Percentiles rank a stretch among this genome's conserved stretches.
Evolutionary conservation across 2,797 vertebrate genomes (phyloP).

Genomic region (Liparis tanakae): DNA sequence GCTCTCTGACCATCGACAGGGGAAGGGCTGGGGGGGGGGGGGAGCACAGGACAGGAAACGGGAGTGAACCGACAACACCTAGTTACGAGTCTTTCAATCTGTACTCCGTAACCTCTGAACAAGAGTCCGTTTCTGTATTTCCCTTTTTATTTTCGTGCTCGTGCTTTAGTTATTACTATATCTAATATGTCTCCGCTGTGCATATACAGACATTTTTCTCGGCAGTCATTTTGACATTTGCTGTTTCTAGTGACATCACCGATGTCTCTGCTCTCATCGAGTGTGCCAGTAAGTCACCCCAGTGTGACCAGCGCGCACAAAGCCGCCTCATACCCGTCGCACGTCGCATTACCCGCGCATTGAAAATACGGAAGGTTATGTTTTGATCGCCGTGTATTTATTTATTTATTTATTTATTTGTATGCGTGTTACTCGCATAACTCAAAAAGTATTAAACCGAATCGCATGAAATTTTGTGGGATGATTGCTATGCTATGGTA

Average conservation of each 20-base stretch:
- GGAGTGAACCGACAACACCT: neutral
- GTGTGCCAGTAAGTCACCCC: neutral
- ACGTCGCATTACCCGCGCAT: no score
- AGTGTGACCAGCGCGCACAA: neutral
- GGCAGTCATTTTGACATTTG: neutral
- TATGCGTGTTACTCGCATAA: no score
- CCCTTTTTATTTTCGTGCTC: neutral
- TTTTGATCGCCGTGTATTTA: no score
- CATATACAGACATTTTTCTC: neutral
- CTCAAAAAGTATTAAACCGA: no score
- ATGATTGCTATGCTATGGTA: no score
- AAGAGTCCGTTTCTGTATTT: neutral
- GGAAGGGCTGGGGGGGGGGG: conserved; percentile 75
- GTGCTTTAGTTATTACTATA: no score
- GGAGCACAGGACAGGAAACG: neutral
- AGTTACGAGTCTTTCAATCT: neutral
- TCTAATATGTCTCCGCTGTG: neutral
- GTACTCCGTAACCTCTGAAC: neutral
- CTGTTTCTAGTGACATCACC: neutral
- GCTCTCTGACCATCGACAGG: conserved; percentile 72
- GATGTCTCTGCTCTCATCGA: neutral
- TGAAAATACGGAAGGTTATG: no score
- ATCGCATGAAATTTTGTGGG: no score
- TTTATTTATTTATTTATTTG: no score
- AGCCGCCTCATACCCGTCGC: neutral